Conservation (phyloP, 2,888 invertebrate species). For the Aquatica leii region DNA sequence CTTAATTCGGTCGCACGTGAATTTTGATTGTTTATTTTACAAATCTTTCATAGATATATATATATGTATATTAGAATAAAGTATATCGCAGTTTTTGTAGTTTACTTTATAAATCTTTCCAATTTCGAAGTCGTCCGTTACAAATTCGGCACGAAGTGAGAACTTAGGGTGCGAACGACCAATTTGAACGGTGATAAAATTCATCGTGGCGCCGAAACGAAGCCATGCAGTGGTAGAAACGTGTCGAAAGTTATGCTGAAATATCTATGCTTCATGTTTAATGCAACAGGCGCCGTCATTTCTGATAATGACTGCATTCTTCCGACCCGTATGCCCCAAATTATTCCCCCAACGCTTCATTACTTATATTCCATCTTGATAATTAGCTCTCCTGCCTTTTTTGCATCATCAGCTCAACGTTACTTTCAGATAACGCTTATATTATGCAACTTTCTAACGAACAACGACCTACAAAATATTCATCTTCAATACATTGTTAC, state of each 20-base stretch:
- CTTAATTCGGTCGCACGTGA: constrained; percentile 6
- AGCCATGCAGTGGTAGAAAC: constrained; percentile 42
- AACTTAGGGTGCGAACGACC: constrained; percentile 44
- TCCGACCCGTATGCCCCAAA: constrained; percentile 50
- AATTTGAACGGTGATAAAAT: constrained; percentile 51
- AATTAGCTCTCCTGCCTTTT: constrained; percentile 40
- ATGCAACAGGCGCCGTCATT: constrained; percentile 54
- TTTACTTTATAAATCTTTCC: constrained; percentile 46
- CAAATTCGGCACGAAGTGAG: constrained; percentile 46
- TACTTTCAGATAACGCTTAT: neutral
- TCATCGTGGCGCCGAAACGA: constrained; percentile 42
- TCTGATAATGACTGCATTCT: constrained; percentile 57
- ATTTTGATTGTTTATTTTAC: constrained; percentile 1
- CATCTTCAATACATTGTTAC: constrained; percentile 14
- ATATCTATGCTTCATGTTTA: constrained; percentile 57
- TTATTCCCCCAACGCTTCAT: constrained; percentile 53
- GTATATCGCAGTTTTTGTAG: neutral
- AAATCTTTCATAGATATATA: too few relatives aligned
- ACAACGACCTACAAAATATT: neutral
- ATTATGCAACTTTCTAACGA: neutral
- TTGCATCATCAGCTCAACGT: neutral
- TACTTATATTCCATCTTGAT: constrained; percentile 45
- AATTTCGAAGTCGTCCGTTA: constrained; percentile 46
- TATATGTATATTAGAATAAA: too few relatives aligned
- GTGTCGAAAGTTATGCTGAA: constrained; percentile 55